phyloP scores from a whole-genome alignment of 2,113 vertebrate species.

The Syngnathus typhle region DNA sequence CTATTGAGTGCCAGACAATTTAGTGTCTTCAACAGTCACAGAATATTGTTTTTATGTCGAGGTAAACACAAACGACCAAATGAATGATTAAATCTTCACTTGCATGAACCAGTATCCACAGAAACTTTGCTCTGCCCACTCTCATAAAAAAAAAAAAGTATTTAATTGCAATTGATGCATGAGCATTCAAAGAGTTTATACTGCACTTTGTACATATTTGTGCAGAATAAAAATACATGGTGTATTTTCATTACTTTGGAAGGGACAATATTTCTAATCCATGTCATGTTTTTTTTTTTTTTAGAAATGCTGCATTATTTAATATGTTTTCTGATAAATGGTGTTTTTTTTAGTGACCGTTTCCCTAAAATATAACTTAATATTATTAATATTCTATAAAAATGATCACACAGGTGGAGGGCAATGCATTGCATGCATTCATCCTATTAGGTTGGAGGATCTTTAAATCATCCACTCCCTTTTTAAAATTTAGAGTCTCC shows the following conservation, averaged over 20 bases:
- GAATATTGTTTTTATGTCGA: too few relatives aligned
- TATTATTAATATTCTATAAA: background rate
- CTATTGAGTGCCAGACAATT: too few relatives aligned
- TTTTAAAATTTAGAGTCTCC: conserved; percentile 9
- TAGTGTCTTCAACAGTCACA: too few relatives aligned
- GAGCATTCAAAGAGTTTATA: too few relatives aligned
- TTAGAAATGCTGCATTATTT: background rate
- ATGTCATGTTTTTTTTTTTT: background rate
- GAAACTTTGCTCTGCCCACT: too few relatives aligned
- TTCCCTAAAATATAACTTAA: background rate
- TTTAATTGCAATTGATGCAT: too few relatives aligned
- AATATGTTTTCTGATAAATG: background rate
- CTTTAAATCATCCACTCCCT: conserved; percentile 25
- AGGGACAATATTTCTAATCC: background rate
- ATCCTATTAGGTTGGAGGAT: conserved; percentile 2
- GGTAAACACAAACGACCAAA: too few relatives aligned
- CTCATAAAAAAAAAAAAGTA: too few relatives aligned
- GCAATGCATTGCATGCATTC: background rate
- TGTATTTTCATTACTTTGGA: background rate
- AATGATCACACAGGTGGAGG: background rate
- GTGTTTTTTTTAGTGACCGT: background rate
- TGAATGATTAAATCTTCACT: too few relatives aligned
- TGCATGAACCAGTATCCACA: too few relatives aligned
- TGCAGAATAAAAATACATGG: conserved; percentile 25
- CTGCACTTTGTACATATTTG: too few relatives aligned